A percentile compares a stretch with the other conserved stretches of the same genome.
phyloP scores from a whole-genome alignment of 2,888 invertebrate species.

The Scaptomyza cyrtandrae region DNA sequence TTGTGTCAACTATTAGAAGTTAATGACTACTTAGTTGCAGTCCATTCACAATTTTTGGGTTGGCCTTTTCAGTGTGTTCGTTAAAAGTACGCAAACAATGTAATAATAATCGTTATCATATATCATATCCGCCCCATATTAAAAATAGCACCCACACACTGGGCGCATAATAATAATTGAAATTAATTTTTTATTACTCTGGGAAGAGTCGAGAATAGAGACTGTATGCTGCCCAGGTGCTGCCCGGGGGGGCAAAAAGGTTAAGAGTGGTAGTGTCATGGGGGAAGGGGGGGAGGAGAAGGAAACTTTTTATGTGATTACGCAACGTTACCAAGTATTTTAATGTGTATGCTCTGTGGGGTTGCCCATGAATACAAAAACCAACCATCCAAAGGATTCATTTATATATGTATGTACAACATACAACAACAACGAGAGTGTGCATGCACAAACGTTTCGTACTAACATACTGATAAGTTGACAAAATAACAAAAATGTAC shows the following conservation, averaged over 20 bases:
- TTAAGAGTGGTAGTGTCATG: no score
- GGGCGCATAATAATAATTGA: no score
- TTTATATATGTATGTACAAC: no score
- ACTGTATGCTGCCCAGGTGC: not conserved
- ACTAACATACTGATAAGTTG: no score
- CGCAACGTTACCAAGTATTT: slow-evolving; percentile 3
- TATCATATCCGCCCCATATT: not conserved
- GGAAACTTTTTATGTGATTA: slow-evolving; percentile 1
- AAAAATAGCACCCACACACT: not conserved
- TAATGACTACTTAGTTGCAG: no score
- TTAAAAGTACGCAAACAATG: not conserved
- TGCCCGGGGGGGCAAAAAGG: not conserved
- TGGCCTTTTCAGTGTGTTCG: no score
- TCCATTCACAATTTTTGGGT: no score
- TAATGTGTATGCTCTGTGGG: not conserved
- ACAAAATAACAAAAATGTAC: not conserved
- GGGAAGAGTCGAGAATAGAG: no score
- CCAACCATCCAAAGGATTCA: not conserved
- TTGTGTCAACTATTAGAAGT: not conserved
- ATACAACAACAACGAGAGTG: no score
- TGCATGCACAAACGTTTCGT: no score
- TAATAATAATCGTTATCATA: not conserved
- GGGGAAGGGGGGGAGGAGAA: not conserved
- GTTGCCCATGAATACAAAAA: not conserved
- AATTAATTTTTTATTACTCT: no score